Percentiles rank a stretch among this genome's conserved stretches.
These are phyloP conservation scores for Ariopsis seemanni DNA, from an alignment of 2,113 vertebrate species.

Conservation along the genomic window DNA sequence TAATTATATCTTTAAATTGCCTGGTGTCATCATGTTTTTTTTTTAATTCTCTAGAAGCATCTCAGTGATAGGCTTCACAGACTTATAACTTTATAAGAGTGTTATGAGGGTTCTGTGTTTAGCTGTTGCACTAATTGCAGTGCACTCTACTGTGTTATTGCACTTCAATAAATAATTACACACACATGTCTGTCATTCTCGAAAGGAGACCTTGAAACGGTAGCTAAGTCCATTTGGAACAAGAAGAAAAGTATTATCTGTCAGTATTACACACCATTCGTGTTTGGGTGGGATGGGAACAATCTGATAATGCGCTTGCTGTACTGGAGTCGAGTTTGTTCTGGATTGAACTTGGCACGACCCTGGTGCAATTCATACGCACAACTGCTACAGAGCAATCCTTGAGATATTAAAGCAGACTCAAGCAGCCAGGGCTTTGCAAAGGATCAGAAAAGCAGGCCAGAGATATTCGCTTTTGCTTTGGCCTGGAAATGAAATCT, in stretches of 20 bases:
- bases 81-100: conserved; percentile 2
- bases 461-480: conserved; percentile 38
- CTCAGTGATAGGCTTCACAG: background rate
- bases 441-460: conserved; percentile 21
- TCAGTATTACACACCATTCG: background rate
- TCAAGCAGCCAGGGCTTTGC: conserved; percentile 22
- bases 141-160: background rate
- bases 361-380: conserved; percentile 21
- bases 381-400: conserved; percentile 43
- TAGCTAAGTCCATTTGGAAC: background rate
- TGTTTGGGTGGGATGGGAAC: conserved; percentile 5
- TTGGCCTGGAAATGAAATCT: conserved; percentile 25
- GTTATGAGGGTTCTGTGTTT: conserved; percentile 4
- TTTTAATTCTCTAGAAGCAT: conserved; percentile 5
- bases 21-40: background rate
- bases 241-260: background rate
- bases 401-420: conserved; percentile 44
- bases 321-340: conserved; percentile 30
- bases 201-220: background rate
- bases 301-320: conserved; percentile 3
- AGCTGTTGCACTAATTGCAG: conserved; percentile 5
- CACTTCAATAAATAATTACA: conserved; percentile 29
- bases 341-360: conserved; percentile 42
- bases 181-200: background rate
- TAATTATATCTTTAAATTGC: conserved; percentile 20